Conservation (phyloP, 2,888 invertebrate species). For the Alitta virens region DNA sequence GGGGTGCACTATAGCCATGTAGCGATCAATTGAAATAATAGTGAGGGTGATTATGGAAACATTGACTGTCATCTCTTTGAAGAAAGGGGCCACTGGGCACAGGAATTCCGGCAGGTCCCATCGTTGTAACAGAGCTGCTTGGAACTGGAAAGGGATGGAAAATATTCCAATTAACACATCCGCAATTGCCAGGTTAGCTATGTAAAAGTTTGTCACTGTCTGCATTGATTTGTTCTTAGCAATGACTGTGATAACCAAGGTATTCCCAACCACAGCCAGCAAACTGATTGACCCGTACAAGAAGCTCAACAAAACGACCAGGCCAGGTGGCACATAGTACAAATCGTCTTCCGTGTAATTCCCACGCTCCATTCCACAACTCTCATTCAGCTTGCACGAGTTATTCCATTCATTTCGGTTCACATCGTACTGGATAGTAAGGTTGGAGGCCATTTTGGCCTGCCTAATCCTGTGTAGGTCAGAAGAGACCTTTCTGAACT, state of each 20-base stretch:
- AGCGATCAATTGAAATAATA: constrained; percentile 82
- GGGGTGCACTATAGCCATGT: constrained; percentile 61
- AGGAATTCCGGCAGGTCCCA: constrained; percentile 84
- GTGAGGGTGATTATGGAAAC: constrained; percentile 87
- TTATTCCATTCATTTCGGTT: no score
- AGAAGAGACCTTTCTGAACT: no score
- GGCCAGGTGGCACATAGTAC: constrained; percentile 73
- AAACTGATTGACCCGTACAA: constrained; percentile 81
- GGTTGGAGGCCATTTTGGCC: no score
- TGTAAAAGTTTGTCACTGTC: constrained; percentile 80
- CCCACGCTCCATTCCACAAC: no score
- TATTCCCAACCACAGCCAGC: constrained; percentile 78
- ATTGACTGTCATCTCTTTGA: constrained; percentile 80
- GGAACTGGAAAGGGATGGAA: constrained; percentile 85
- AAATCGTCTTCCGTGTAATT: constrained; percentile 56
- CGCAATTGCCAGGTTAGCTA: constrained; percentile 80
- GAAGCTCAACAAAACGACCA: constrained; percentile 73
- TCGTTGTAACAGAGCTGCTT: constrained; percentile 79
- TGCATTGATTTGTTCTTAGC: constrained; percentile 74
- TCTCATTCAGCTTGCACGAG: no score
- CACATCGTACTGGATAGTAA: no score
- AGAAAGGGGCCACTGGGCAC: constrained; percentile 86
- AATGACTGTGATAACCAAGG: constrained; percentile 82
- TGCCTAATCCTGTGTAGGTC: no score
- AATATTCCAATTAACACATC: constrained; percentile 84